phyloP scores from a whole-genome alignment of 2,113 vertebrate genomes.

The Ptilorrhoa leucosticta region DNA sequence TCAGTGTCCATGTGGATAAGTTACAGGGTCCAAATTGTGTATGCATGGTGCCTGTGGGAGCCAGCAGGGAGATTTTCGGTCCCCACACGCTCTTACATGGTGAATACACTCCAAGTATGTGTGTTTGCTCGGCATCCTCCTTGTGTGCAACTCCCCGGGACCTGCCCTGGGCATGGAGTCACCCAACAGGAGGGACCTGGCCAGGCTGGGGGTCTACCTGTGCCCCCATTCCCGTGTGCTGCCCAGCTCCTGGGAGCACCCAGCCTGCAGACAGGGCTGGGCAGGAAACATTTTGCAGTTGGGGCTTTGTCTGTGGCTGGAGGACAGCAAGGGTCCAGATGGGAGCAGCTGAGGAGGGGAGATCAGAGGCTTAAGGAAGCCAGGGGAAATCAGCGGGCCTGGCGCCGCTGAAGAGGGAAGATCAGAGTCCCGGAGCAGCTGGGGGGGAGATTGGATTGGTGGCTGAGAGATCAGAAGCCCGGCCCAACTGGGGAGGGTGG shows the following conservation, averaged over 20 bases:
- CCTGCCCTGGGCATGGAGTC: background rate
- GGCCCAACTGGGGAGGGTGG: background rate
- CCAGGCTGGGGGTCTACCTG: background rate
- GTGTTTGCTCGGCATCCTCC: background rate
- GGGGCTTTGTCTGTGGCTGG: background rate
- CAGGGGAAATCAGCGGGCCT: background rate
- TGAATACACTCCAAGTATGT: rapidly evolving
- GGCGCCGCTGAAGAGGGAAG: background rate
- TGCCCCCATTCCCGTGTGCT: no score
- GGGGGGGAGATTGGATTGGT: background rate
- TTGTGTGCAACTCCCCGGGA: background rate
- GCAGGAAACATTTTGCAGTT: background rate
- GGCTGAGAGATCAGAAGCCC: background rate
- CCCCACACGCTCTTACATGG: background rate
- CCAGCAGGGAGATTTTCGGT: background rate
- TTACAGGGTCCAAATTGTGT: no score
- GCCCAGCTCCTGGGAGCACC: background rate
- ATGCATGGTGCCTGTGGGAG: background rate
- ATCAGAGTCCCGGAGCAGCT: background rate
- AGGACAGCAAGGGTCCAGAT: background rate
- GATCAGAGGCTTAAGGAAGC: background rate
- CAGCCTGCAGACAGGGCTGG: background rate
- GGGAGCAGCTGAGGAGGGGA: background rate
- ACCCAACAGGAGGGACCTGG: background rate
- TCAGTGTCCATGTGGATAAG: background rate